These are phyloP conservation scores for Dinomys branickii DNA, from an alignment of 2,113 vertebrate species.

Conservation along the genomic window DNA sequence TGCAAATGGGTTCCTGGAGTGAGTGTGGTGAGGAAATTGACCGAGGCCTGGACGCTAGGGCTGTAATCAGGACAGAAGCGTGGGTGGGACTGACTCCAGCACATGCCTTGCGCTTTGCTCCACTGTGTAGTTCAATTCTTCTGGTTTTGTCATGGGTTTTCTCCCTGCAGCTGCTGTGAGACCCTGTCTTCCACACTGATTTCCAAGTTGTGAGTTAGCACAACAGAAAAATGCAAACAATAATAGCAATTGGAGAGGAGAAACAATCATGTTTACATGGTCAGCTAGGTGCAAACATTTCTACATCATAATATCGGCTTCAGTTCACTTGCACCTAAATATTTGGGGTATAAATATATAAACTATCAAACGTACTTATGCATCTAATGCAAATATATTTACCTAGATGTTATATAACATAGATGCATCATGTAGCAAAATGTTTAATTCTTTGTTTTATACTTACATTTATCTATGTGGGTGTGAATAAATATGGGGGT, in stretches of 20 bases:
- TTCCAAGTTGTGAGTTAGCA: background rate
- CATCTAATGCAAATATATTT: background rate
- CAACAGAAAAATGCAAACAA: background rate
- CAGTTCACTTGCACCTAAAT: background rate
- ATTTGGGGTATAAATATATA: background rate
- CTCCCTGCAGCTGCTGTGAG: background rate
- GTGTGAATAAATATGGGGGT: background rate
- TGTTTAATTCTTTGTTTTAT: constrained; percentile 8
- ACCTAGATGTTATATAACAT: background rate
- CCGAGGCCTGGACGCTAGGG: too few relatives aligned
- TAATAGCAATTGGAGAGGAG: background rate
- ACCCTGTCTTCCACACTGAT: background rate
- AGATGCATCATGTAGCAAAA: background rate
- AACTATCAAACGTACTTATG: background rate
- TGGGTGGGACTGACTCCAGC: background rate
- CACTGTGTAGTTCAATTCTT: background rate
- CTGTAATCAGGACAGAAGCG: too few relatives aligned
- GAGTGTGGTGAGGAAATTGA: background rate
- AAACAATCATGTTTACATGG: background rate
- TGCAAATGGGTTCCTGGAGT: background rate
- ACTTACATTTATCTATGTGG: background rate
- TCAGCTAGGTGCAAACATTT: background rate
- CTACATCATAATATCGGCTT: background rate
- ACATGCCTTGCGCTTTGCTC: background rate
- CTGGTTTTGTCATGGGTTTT: background rate